Base-by-base conservation (phyloP, 2,113 vertebrate genomes). In the Pseudopodoces humilis region DNA sequence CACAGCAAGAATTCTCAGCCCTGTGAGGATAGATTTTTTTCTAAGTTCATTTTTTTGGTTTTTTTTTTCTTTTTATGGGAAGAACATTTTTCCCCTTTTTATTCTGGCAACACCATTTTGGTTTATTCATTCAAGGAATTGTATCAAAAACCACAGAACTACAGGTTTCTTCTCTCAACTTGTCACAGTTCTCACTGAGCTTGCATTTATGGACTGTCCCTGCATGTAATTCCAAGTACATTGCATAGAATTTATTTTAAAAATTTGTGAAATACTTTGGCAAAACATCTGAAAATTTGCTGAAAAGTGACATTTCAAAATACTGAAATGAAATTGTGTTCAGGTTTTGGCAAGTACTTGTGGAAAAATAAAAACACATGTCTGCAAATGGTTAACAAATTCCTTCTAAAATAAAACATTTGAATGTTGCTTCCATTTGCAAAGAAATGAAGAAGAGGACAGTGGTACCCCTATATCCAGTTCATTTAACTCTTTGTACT, bases 281-380 rank as follows among this genome's bases (percentile, higher is more conserved):
- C 43, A 80, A 94, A 88, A 58, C 20, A 58, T 39, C 41, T 72
- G 24, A 85, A 65, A 65, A 28, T 80, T 90, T 70, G 74, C 59
- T 92, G 59, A 86, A 92, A 93, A 95, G 33, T 70, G 55, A 35
- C 46, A 88, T 83, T 97, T 96, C 63, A 69, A 86, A 88, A 59
- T 22, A 49, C 50, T 65, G 49, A 83, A 74, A 13, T 88, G 18
- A 87, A 94, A 83, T 24, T 53, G 7, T 43, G 41, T 35, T 88
- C 28, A 50, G 31, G 28, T 83, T 83, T 80, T 79, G 62, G 71
- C 75, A 90, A 58, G 50, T 7, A 43, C 41, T 50, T 78, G 72
- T 71, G n/a, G 19, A 79, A 91, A 90, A 82, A 64, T 31, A 31
- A 79, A 64, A 44, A 3, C 37, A 59, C 12, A 67, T 37, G 16